A percentile compares a stretch with the other conserved stretches of the same genome.
Conservation (phyloP, 2,888 invertebrate genomes). For the Chouioia cunea region DNA sequence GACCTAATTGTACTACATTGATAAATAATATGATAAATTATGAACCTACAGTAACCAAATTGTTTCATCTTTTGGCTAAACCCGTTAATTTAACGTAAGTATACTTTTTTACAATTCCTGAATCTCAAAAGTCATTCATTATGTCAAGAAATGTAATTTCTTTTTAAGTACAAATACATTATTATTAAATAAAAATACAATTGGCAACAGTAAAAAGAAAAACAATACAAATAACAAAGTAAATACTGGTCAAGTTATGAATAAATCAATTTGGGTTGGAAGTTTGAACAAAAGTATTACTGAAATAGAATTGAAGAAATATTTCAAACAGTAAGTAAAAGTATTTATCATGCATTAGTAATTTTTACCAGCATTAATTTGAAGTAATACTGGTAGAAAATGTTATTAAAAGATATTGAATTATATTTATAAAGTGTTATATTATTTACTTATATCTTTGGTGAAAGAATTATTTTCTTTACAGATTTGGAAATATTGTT, state of each 20-base stretch:
- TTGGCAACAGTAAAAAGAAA: background rate
- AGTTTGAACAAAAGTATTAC: constrained; percentile 42
- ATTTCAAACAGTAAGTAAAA: constrained; percentile 44
- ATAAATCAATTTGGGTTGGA: constrained; percentile 48
- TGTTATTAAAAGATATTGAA: background rate
- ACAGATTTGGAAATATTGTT: constrained; percentile 40
- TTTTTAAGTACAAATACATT: background rate
- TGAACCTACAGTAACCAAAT: constrained; percentile 32
- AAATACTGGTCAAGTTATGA: background rate
- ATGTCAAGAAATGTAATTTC: background rate
- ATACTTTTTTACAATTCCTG: background rate
- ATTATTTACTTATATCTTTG: background rate
- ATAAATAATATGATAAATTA: constrained; percentile 54
- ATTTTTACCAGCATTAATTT: constrained; percentile 9
- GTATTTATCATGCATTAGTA: background rate
- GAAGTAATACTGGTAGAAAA: background rate
- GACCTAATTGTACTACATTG: constrained; percentile 44
- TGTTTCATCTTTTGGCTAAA: constrained; percentile 6
- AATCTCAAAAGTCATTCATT: background rate
- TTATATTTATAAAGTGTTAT: background rate
- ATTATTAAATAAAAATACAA: background rate
- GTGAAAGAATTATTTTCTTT: too few species aligned
- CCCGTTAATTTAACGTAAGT: constrained; percentile 8
- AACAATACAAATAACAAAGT: background rate
- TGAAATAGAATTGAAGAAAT: constrained; percentile 39